These are phyloP conservation scores for Acyrthosiphon pisum DNA, from an alignment of 1,140 invertebrate species.

Conservation along the genomic window DNA sequence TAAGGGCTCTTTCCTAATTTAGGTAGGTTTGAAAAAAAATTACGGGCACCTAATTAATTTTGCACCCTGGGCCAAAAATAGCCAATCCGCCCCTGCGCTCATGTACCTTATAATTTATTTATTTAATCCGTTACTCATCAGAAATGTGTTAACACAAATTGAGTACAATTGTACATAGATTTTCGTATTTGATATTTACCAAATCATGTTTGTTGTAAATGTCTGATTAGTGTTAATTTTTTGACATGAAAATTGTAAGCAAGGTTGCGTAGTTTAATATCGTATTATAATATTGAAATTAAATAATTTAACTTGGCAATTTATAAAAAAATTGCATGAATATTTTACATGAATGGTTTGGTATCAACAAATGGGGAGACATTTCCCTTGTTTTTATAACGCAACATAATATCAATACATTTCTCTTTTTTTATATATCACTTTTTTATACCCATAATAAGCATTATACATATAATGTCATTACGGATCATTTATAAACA, in stretches of 20 bases:
- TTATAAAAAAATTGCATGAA: neutral
- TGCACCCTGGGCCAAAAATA: too few species aligned
- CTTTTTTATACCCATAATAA: neutral
- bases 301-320: slow-evolving; percentile 2
- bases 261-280: neutral
- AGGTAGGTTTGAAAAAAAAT: too few species aligned
- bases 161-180: neutral
- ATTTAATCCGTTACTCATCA: neutral
- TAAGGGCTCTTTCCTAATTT: too few species aligned
- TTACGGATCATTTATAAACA: neutral
- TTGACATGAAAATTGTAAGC: neutral
- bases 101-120: neutral
- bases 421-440: neutral
- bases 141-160: neutral
- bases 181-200: neutral
- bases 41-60: too few species aligned
- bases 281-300: neutral
- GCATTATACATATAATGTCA: neutral
- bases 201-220: neutral
- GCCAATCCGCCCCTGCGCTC: too few species aligned
- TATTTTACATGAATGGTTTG: neutral
- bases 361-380: neutral
- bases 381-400: neutral
- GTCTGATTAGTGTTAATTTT: neutral
- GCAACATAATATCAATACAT: neutral